Conservation (phyloP, 2,888 invertebrate genomes). For the Lagria hirta region DNA sequence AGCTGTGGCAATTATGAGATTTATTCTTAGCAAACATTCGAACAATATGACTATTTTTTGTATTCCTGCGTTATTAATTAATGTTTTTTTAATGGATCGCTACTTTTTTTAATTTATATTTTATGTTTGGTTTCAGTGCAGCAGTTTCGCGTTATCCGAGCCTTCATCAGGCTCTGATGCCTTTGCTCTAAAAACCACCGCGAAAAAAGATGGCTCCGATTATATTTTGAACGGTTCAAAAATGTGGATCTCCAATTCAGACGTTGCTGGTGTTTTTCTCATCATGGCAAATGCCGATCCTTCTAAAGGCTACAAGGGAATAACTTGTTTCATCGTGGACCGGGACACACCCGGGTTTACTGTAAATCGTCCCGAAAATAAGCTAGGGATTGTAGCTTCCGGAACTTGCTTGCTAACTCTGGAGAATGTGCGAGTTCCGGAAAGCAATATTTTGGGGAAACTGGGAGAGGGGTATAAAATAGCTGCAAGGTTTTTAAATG, state of each 20-base stretch:
- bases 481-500: slow-evolving; percentile 92
- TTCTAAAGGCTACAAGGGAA: slow-evolving; percentile 86
- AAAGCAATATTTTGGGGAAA: slow-evolving; percentile 79
- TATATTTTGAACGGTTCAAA: slow-evolving; percentile 92
- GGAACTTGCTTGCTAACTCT: slow-evolving; percentile 94
- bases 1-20: too few relatives aligned
- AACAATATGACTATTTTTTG: too few relatives aligned
- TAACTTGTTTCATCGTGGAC: slow-evolving; percentile 94
- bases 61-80: too few relatives aligned
- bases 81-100: too few relatives aligned
- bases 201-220: slow-evolving; percentile 84
- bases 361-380: slow-evolving; percentile 90
- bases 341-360: slow-evolving; percentile 81
- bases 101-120: too few relatives aligned
- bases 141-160: slow-evolving; percentile 92
- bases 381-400: slow-evolving; percentile 88
- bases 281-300: slow-evolving; percentile 95
- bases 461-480: slow-evolving; percentile 95
- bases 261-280: slow-evolving; percentile 87
- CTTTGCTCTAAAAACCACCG: slow-evolving; percentile 89
- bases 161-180: slow-evolving; percentile 93
- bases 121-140: slow-evolving; percentile 75
- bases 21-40: too few relatives aligned
- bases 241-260: slow-evolving; percentile 98
- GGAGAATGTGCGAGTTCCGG: slow-evolving; percentile 89